Percentiles rank a stretch among this genome's conserved stretches.
phyloP scores from a whole-genome alignment of 2,888 invertebrate genomes.

The Amphimallon solstitiale region DNA sequence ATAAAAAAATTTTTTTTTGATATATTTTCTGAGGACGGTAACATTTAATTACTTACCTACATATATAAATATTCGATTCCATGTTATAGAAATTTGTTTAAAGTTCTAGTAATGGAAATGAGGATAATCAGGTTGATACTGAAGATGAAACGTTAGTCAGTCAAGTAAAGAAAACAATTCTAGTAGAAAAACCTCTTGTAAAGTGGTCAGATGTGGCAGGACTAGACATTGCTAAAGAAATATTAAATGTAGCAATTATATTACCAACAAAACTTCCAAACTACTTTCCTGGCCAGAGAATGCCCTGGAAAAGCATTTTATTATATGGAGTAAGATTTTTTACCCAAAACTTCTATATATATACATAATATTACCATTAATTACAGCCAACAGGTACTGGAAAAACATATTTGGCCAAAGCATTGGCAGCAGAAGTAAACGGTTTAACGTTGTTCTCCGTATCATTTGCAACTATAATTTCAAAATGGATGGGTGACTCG shows the following conservation, averaged over 20 bases:
- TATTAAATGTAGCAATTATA: conserved; percentile 98
- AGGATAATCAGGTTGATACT: conserved; percentile 92
- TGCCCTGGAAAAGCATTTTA: conserved; percentile 98
- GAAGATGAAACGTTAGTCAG: conserved; percentile 96
- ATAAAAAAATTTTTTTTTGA: no score
- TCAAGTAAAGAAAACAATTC: conserved; percentile 93
- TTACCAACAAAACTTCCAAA: conserved; percentile 98
- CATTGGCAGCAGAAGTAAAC: conserved; percentile 99
- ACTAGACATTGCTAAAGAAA: conserved; percentile 95
- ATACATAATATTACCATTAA: conserved; percentile 6
- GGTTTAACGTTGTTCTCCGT: conserved; percentile 99
- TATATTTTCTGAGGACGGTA: conserved; percentile 71
- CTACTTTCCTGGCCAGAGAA: conserved; percentile 96
- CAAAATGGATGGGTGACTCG: conserved; percentile 99
- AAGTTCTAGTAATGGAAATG: conserved; percentile 87
- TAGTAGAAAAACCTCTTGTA: conserved; percentile 96
- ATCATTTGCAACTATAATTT: conserved; percentile 97
- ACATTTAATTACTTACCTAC: no score
- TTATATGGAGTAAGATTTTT: conserved; percentile 83
- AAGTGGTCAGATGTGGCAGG: conserved; percentile 99
- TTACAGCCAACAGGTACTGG: conserved; percentile 95
- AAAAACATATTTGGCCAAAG: conserved; percentile 98
- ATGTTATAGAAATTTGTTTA: no score
- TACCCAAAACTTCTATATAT: not conserved
- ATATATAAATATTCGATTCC: no score